Evolutionary conservation across 2,797 vertebrate genomes (phyloP), one percentile per base, ranked within the genome.

Genomic region (Acanthurus leucopareius): DNA sequence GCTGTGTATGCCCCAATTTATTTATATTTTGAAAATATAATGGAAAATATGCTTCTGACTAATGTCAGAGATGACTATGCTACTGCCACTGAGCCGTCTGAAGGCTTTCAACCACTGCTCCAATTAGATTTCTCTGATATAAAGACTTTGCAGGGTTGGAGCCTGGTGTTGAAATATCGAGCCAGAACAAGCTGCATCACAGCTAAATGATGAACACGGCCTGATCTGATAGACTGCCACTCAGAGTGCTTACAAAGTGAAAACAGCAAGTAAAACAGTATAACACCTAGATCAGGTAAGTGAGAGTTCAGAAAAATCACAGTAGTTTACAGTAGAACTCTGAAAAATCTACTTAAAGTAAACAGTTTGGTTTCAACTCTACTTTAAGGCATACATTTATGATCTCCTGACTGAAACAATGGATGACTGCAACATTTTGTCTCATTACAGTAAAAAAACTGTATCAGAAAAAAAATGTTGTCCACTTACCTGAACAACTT

Each of bases 401-500:
- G 15, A n/a, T 22, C 54, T 42, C 8, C 16, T 10, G 51, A 22
- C 22, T 44, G 28, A 20, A 53, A 63, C 19, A 74, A 56, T 20
- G 22, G 32, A 35, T 8, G 35, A 54, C 22, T 45, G 28, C 5
- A 51, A 2, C 20, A 20, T n/a, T 38, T 57, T 15, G 25, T 25
- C 51, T 47, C 3, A 5, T 48, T 7, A 28, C 1, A 32, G 28
- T 32, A 25, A 32, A 32, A 32, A 17, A 56, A 53, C 19, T 51
- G 4, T 4, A 52, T 14, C 0, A 35, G 45, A 47, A 3, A 54
- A 54, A 76, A 59, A 16, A 51, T 44, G 3, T 25, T 9, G 62
- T 73, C 25, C 68, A 93, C 97, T 97, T 94, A 99, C 98, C 97
- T 98, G 97, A 80, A 99, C 94, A 75, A 99, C 97, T 92, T 99